A percentile compares a stretch with the other conserved stretches of the same genome.
These are phyloP conservation scores for Drosophila fuyamai DNA, from an alignment of 1,140 invertebrate species.

Conservation along the genomic window DNA sequence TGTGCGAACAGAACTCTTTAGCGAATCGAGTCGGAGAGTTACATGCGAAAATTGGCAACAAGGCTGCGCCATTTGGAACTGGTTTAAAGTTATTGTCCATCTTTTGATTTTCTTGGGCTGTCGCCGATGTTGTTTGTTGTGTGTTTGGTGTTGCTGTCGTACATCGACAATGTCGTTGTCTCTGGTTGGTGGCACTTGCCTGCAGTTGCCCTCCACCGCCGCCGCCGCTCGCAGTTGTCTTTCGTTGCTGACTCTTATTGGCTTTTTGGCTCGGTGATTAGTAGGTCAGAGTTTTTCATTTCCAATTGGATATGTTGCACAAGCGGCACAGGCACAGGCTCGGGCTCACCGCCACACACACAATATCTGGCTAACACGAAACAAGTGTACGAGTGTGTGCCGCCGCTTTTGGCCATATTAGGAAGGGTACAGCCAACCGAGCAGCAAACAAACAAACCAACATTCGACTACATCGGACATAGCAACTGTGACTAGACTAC, in stretches of 20 bases:
- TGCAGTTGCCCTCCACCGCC: slow-evolving; percentile 8
- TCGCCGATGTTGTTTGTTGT: slow-evolving; percentile 55
- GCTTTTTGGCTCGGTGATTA: slow-evolving; percentile 82
- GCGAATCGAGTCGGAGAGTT: neutral
- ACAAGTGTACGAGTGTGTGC: slow-evolving; percentile 60
- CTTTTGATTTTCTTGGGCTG: slow-evolving; percentile 79
- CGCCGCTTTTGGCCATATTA: slow-evolving; percentile 68
- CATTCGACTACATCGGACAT: slow-evolving; percentile 25
- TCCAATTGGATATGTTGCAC: slow-evolving; percentile 81
- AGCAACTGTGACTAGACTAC: slow-evolving; percentile 33
- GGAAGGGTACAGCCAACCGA: slow-evolving; percentile 69
- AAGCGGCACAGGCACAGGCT: slow-evolving; percentile 40
- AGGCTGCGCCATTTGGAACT: slow-evolving; percentile 70
- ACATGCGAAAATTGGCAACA: slow-evolving; percentile 69
- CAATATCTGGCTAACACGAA: slow-evolving; percentile 45
- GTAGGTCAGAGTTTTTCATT: slow-evolving; percentile 83
- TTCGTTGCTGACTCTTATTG: slow-evolving; percentile 78
- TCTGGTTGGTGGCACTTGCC: slow-evolving; percentile 60
- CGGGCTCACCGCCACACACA: slow-evolving; percentile 2
- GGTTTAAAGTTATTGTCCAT: slow-evolving; percentile 83
- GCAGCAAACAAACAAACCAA: slow-evolving; percentile 29
- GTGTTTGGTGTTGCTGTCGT: slow-evolving; percentile 42
- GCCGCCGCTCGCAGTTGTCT: slow-evolving; percentile 45
- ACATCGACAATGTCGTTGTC: slow-evolving; percentile 49
- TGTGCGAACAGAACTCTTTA: slow-evolving; percentile 56